Evolutionary conservation across 2,113 vertebrate species (phyloP), one percentile per base, ranked within the genome.

Genomic region (Psettodes erumei): DNA sequence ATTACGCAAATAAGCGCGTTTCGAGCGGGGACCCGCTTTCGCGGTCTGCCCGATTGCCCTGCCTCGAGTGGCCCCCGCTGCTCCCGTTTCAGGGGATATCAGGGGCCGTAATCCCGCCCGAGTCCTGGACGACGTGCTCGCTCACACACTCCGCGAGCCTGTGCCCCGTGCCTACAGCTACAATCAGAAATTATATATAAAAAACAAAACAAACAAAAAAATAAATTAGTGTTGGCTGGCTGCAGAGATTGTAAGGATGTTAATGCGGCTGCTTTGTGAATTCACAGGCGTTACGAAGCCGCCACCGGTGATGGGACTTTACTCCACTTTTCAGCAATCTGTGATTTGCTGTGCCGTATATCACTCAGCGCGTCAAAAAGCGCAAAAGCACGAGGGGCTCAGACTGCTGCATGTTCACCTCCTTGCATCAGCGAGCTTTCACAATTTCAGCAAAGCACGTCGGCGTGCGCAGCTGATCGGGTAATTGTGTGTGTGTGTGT

Each of bases 1-100:
- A 93, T 90, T 90, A 87, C 88, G 89, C 91, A 90, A 90, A 92
- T 88, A 92, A 89, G 82, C 86, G 86, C 54, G 55, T 69, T 90
- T 84, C 66, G 73, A 76, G 58, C 75, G 60, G 58, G 83, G 84
- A 77, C 75, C 77, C 66, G 70, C 78, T 84, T n/a, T 82, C 77
- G 76, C 81, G 71, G 75, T 74, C 67, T 76, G 79, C 77, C 59
- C 81, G 70, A 79, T 83, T 83, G 79, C 75, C 71, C 78, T 79
- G 71, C 79, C 67, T 88, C 74, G 85, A 87, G 81, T 87, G 83
- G 88, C 67, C 81, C 81, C 83, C 10, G 55, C 84, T 88, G 86
- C 81, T 91, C 77, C 79, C 18, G 75, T 88, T 77, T 89, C 87
- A 87, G 71, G 87, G 81, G 82, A 88, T 88, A 89, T 86, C 79